Conservation (phyloP, 2,888 invertebrate genomes). For the Pollenia labialis region DNA sequence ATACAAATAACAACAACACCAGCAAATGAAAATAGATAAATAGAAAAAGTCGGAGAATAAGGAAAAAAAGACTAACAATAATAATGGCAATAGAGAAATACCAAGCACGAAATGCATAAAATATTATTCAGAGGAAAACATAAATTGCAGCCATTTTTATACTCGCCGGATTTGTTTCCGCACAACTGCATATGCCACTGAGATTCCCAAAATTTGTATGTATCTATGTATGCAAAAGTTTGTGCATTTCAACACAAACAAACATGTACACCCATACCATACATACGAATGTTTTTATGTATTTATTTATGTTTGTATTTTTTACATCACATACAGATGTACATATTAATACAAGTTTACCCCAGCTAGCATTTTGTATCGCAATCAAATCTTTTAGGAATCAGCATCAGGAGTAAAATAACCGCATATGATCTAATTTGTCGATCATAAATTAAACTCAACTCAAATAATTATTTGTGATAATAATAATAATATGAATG, state of each 20-base stretch:
- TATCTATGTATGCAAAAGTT: constrained; percentile 8
- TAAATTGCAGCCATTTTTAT: constrained; percentile 82
- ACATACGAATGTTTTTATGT: not conserved
- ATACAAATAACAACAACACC: constrained; percentile 45
- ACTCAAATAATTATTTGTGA: too few relatives aligned
- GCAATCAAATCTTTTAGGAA: too few relatives aligned
- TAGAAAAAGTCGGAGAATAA: not conserved
- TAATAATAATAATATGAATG: too few relatives aligned
- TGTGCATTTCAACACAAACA: not conserved
- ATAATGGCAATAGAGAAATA: constrained; percentile 50
- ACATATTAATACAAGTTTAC: not conserved
- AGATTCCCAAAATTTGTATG: constrained; percentile 29
- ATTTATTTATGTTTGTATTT: too few relatives aligned
- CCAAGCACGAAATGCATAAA: constrained; percentile 71
- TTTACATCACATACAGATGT: not conserved
- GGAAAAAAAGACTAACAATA: constrained; percentile 23
- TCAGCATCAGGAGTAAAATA: too few relatives aligned
- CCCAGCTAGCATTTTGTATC: too few relatives aligned
- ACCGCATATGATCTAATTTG: too few relatives aligned
- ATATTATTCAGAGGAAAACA: constrained; percentile 80
- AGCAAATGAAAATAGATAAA: constrained; percentile 16
- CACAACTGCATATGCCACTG: constrained; percentile 76
- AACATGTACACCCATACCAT: not conserved
- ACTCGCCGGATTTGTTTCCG: constrained; percentile 80
- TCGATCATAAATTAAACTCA: too few relatives aligned